phyloP scores from a whole-genome alignment of 2,888 invertebrate genomes.

The Macaria liturata region DNA sequence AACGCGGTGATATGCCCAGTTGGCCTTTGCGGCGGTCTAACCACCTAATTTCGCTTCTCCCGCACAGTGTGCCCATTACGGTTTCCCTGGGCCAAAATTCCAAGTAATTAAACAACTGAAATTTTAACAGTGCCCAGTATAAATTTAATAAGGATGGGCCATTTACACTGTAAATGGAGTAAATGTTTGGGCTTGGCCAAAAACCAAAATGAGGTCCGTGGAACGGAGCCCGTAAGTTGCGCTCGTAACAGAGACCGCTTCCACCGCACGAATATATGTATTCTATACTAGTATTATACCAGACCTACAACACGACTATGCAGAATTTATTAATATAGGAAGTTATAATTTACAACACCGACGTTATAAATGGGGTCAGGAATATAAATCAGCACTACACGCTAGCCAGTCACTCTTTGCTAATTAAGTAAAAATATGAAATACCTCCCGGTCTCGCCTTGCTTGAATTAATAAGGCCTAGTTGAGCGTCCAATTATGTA shows the following conservation, averaged over 20 bases:
- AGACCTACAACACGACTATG: slow-evolving; percentile 18
- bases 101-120: slow-evolving; percentile 79
- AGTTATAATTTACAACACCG: slow-evolving; percentile 9
- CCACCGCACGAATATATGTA: slow-evolving; percentile 1
- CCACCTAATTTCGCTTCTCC: slow-evolving; percentile 63
- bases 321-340: slow-evolving; percentile 14
- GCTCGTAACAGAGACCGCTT: slow-evolving; percentile 43
- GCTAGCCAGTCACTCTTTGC: slow-evolving; percentile 8
- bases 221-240: slow-evolving; percentile 52
- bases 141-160: slow-evolving; percentile 79
- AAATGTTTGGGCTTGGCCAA: slow-evolving; percentile 76
- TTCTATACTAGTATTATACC: slow-evolving; percentile 4
- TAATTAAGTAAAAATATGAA: slow-evolving; percentile 22
- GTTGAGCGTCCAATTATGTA: slow-evolving; percentile 10
- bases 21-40: slow-evolving; percentile 37
- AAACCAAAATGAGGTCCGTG: slow-evolving; percentile 71
- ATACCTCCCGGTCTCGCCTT: slow-evolving; percentile 15
- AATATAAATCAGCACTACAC: slow-evolving; percentile 14
- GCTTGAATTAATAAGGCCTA: slow-evolving; percentile 17
- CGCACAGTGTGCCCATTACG: slow-evolving; percentile 62
- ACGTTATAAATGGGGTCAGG: slow-evolving; percentile 11
- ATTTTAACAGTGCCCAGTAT: slow-evolving; percentile 77
- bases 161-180: slow-evolving; percentile 71
- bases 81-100: slow-evolving; percentile 72
- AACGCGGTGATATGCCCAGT: slow-evolving; percentile 50